Conservation (phyloP, 2,113 vertebrate species). For the Ptilorrhoa leucosticta region DNA sequence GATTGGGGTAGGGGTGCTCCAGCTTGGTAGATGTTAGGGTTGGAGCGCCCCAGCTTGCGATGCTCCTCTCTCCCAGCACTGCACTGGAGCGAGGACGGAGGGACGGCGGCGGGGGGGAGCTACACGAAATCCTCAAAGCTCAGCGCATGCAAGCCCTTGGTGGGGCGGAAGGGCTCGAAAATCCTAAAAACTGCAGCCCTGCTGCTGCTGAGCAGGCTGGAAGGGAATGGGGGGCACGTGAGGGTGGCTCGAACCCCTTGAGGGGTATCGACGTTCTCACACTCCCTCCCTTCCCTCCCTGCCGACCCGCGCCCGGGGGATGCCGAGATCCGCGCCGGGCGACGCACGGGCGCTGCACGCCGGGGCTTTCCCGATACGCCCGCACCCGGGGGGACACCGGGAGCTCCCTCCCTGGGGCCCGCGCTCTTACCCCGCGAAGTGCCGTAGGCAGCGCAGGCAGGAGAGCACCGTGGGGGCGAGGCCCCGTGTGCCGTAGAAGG, state of each 20-base stretch:
- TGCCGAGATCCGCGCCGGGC: neutral
- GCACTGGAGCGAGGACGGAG: neutral
- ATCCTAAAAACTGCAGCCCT: neutral
- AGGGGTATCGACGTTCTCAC: neutral
- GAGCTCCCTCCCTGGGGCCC: no score
- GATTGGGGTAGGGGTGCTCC: no score
- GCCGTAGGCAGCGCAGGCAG: slow-evolving; percentile 22
- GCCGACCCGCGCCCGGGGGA: neutral
- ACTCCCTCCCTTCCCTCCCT: no score
- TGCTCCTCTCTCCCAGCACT: neutral
- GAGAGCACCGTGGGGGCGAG: neutral
- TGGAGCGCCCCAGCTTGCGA: accelerated
- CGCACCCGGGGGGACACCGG: no score
- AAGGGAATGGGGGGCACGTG: accelerated
- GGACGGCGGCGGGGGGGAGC: no score
- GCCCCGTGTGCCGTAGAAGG: neutral
- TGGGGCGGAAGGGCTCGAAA: neutral
- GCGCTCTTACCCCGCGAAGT: slow-evolving; percentile 32
- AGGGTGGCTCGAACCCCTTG: neutral
- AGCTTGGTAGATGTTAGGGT: neutral
- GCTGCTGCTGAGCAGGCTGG: neutral
- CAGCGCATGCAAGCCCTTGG: neutral
- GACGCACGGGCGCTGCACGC: neutral
- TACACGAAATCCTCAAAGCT: neutral
- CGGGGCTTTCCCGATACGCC: accelerated